A percentile compares a stretch with the other conserved stretches of the same genome.
These are phyloP conservation scores for Ellobium chinense DNA, from an alignment of 2,888 invertebrate genomes.

Conservation along the genomic window DNA sequence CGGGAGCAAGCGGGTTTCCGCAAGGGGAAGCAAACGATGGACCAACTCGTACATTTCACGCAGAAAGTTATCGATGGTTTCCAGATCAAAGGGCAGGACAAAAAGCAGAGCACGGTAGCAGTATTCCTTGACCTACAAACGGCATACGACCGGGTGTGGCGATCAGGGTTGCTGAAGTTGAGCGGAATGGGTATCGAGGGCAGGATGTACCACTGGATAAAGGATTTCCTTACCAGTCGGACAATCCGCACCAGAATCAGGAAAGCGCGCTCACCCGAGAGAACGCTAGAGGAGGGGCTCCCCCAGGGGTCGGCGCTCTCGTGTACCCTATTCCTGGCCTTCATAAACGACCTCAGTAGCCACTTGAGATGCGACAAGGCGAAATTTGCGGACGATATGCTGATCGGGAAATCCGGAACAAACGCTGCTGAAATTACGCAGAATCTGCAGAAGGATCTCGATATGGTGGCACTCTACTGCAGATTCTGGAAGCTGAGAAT, in stretches of 20 bases:
- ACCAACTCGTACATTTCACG: neutral
- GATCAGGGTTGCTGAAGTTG: neutral
- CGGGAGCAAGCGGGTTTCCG: conserved; percentile 23
- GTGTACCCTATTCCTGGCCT: neutral
- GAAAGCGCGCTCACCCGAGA: neutral
- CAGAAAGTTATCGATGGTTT: neutral
- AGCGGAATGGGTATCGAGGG: neutral
- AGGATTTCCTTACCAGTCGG: neutral
- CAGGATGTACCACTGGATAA: neutral
- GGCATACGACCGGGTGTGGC: conserved; percentile 23
- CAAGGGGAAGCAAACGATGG: neutral
- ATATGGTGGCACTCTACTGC: neutral
- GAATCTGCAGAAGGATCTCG: neutral
- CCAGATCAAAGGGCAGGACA: no score
- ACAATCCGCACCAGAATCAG: no score
- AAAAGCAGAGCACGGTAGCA: neutral
- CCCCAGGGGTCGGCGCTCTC: neutral
- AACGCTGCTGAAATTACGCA: neutral
- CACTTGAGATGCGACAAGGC: neutral
- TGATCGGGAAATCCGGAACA: neutral
- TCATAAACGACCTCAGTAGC: neutral
- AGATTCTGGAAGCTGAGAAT: no score
- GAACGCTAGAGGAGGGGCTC: neutral
- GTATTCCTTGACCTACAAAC: conserved; percentile 2
- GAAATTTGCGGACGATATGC: neutral